Evolutionary conservation across 2,888 invertebrate genomes (phyloP).

Genomic region (Sarcophaga rosellei): DNA sequence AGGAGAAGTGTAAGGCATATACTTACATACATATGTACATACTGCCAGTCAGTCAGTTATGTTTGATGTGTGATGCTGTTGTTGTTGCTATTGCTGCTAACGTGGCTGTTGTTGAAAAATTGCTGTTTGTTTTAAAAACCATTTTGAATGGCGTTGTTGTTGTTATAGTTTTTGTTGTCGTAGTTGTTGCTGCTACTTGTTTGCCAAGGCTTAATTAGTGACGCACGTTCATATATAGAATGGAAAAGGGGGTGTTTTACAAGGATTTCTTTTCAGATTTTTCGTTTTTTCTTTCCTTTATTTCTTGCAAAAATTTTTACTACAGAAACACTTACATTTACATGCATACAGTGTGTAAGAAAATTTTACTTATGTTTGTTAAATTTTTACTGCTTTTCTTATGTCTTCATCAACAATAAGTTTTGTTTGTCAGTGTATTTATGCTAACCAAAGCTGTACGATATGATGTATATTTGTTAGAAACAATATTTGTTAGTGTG

Average conservation of each 20-base stretch:
- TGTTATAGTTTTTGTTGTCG: not conserved
- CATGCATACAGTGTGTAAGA: conserved; percentile 25
- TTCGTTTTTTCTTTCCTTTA: conserved; percentile 33
- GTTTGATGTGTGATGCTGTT: conserved; percentile 39
- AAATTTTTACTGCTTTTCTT: not conserved
- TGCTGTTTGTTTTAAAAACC: not conserved
- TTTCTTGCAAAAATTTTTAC: conserved; percentile 4
- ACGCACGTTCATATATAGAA: conserved; percentile 64
- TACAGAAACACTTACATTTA: conserved; percentile 19
- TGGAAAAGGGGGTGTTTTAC: conserved; percentile 64
- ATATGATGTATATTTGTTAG: conserved; percentile 13
- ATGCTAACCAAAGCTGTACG: conserved; percentile 39
- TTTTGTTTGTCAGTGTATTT: not conserved
- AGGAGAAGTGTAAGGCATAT: not conserved
- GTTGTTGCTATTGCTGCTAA: conserved; percentile 14
- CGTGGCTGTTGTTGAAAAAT: not conserved
- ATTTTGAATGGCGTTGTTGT: not conserved
- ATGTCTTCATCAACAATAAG: not conserved
- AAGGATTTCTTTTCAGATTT: conserved; percentile 62
- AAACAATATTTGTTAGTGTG: conserved; percentile 15
- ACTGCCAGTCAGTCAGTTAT: conserved; percentile 13
- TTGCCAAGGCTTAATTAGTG: conserved; percentile 68
- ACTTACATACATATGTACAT: no score
- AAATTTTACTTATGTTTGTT: not conserved
- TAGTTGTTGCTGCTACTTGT: conserved; percentile 56